phyloP scores from a whole-genome alignment of 2,888 invertebrate species.

The Argyresthia albistria region DNA sequence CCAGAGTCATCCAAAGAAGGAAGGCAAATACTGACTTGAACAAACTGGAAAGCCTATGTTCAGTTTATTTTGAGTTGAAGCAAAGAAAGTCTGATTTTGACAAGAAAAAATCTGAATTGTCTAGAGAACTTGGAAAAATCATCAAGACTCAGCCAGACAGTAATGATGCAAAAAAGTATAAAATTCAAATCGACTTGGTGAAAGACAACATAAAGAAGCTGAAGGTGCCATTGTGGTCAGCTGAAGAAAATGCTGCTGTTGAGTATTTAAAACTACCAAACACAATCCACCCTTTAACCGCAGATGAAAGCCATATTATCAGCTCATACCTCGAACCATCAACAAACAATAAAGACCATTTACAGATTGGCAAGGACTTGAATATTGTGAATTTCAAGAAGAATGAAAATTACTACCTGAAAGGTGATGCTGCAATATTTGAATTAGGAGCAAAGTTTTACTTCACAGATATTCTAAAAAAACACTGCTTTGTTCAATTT shows the following conservation, averaged over 20 bases:
- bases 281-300: conserved; percentile 75
- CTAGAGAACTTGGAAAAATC: conserved; percentile 56
- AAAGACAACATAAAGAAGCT: conserved; percentile 77
- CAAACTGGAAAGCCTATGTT: conserved; percentile 73
- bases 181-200: conserved; percentile 65
- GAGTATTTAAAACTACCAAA: conserved; percentile 81
- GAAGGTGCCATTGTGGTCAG: conserved; percentile 76
- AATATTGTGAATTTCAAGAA: conserved; percentile 72
- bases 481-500: conserved; percentile 73
- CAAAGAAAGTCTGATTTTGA: conserved; percentile 65
- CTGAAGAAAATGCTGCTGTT: conserved; percentile 79
- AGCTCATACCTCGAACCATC: conserved; percentile 31
- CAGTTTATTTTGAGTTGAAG: conserved; percentile 71
- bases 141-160: conserved; percentile 38
- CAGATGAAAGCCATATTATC: conserved; percentile 43
- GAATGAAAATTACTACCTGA: conserved; percentile 74
- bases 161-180: conserved; percentile 62
- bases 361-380: conserved; percentile 65
- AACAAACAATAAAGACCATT: conserved; percentile 54
- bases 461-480: conserved; percentile 48
- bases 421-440: conserved; percentile 79
- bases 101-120: conserved; percentile 57
- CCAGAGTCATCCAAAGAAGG: conserved; percentile 70
- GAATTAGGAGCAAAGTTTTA: conserved; percentile 75
- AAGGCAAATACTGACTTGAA: conserved; percentile 65